A percentile compares a stretch with the other conserved stretches of the same genome.
phyloP scores from a whole-genome alignment of 2,888 invertebrate species.

The Ypsolopha scabrella region DNA sequence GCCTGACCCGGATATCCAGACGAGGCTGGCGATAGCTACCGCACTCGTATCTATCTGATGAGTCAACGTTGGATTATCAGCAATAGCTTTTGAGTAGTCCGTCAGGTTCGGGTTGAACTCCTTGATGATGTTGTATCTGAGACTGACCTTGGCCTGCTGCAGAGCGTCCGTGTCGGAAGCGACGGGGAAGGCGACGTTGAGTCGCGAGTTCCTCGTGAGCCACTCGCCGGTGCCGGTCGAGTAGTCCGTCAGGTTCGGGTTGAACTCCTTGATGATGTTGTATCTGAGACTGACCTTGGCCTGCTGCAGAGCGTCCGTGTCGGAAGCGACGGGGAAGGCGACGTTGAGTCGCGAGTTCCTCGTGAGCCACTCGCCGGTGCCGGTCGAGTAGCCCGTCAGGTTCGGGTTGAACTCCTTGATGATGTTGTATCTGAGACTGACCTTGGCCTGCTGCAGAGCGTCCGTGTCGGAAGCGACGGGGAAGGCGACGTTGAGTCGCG shows the following conservation, averaged over 20 bases:
- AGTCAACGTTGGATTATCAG: constrained; percentile 74
- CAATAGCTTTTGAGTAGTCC: constrained; percentile 80
- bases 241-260: constrained; percentile 76
- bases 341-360: constrained; percentile 75
- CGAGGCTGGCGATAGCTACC: too few species aligned
- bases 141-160: constrained; percentile 76
- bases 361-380: constrained; percentile 79
- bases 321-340: constrained; percentile 80
- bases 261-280: constrained; percentile 81
- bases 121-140: constrained; percentile 79
- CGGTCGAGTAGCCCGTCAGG: constrained; percentile 78
- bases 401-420: constrained; percentile 79
- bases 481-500: constrained; percentile 78
- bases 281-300: too few species aligned
- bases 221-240: constrained; percentile 82
- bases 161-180: constrained; percentile 79
- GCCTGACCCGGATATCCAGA: too few species aligned
- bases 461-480: constrained; percentile 81
- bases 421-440: constrained; percentile 59
- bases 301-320: constrained; percentile 77
- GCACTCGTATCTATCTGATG: too few species aligned
- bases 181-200: constrained; percentile 81
- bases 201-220: constrained; percentile 71
- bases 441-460: constrained; percentile 76
- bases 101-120: constrained; percentile 77